phyloP scores from a whole-genome alignment of 2,113 vertebrate genomes.

The Caranx melampygus region DNA sequence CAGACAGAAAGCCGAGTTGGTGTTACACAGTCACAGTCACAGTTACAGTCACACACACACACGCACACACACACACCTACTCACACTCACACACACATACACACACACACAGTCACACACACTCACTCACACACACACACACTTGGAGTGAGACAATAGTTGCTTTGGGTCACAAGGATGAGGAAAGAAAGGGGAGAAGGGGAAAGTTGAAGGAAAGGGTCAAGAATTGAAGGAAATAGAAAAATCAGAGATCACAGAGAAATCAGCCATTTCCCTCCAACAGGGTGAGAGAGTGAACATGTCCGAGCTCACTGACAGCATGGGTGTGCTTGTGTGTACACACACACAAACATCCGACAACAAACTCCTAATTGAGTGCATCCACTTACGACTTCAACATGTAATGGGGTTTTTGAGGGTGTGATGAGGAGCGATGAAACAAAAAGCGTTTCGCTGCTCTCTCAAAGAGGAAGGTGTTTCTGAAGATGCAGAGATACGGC shows the following conservation, averaged over 20 bases:
- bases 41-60: constrained; percentile 13
- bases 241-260: not conserved
- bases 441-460: constrained; percentile 46
- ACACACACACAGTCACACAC: not conserved
- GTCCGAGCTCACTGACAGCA: not conserved
- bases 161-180: constrained; percentile 17
- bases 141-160: constrained; percentile 16
- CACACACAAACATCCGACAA: not conserved
- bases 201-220: constrained; percentile 24
- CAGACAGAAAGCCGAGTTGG: constrained; percentile 36
- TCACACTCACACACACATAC: constrained; percentile 12
- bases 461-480: constrained; percentile 35
- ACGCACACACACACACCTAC: not conserved
- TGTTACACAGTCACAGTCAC: not conserved
- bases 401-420: constrained; percentile 50
- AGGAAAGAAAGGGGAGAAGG: not conserved
- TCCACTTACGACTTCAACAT: not conserved
- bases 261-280: not conserved
- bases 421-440: constrained; percentile 47
- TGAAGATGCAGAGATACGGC: constrained; percentile 62
- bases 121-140: too few species aligned
- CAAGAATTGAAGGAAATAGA: not conserved
- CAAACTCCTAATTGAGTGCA: not conserved
- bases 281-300: not conserved
- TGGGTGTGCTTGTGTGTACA: not conserved